Evolutionary conservation across 2,113 vertebrate species (phyloP), one percentile per base, ranked within the genome.

Genomic region (Bos javanicus): DNA sequence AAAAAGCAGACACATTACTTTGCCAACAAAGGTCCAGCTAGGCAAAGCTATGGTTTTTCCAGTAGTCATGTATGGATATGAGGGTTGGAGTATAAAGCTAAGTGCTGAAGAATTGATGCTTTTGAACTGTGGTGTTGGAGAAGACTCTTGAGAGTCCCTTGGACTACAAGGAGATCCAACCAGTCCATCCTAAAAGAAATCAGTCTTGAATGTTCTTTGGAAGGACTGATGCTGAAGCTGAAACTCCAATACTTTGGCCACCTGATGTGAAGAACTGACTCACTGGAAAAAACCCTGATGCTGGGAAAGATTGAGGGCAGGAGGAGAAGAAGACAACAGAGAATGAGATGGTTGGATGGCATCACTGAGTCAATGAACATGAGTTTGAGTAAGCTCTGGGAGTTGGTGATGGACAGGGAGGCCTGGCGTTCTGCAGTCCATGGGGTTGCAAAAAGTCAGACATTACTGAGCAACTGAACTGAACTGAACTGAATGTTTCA

Each of bases 371-470:
- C 33, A 67, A 67, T 67, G 62, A 67, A n/a, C 33, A 67, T n/a
- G 30, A n/a, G 33, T 67, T n/a, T 67, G 62, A 67, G 62, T n/a
- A 67, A 19, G 62, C 33, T 67, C 62, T 17, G 4, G 33, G 62
- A n/a, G 62, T 67, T 67, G 33, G 33, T 67, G 62, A 67, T 67
- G 62, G 30, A 17, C 15, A 17, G 62, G 15, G 30, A 64, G 62
- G 62, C 30, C 30, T 64, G 62, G 62, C 1, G 1, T 64, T 64
- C 62, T 64, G 33, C 16, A 67, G 62, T n/a, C 16, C 33, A 67
- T 67, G 16, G 16, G 16, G 33, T n/a, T 2, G 0, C 33, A n/a
- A 67, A n/a, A 5, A 67, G 7, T 67, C 2, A 0, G 62, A 67
- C 16, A 67, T n/a, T n/a, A n/a, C 33, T 67, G 33, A 67, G 62